phyloP scores from a whole-genome alignment of 2,113 vertebrate genomes.

The Todiramphus chloris region DNA sequence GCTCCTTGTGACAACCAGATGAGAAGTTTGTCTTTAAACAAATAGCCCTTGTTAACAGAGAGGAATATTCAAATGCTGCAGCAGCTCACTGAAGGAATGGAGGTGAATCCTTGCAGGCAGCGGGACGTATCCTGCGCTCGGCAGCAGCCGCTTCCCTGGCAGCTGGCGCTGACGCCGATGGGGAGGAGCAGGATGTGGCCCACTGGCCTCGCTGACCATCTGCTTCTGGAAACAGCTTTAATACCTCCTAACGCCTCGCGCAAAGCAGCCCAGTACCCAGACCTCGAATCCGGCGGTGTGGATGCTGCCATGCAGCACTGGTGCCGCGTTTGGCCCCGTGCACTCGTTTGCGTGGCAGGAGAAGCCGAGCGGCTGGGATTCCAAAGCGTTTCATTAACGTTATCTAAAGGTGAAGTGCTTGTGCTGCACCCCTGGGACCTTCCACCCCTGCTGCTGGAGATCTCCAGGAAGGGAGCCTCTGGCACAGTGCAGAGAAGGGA shows the following conservation, averaged over 20 bases:
- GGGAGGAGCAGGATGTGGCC: neutral
- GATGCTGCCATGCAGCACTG: neutral
- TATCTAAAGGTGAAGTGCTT: fast-evolving
- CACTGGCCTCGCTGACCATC: fast-evolving
- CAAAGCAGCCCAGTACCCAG: neutral
- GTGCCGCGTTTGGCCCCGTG: neutral
- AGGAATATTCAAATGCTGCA: neutral
- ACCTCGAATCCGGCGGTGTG: no score
- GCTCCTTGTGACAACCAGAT: neutral
- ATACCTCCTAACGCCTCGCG: no score
- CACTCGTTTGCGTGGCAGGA: fast-evolving
- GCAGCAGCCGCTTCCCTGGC: fast-evolving
- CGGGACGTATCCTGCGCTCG: fast-evolving
- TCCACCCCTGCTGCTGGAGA: no score
- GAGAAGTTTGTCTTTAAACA: slow-evolving; percentile 43
- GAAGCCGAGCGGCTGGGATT: neutral
- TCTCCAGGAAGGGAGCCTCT: neutral
- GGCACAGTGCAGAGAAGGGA: fast-evolving
- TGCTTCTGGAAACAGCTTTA: neutral
- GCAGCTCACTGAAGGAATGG: neutral
- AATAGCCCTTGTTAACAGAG: slow-evolving; percentile 26
- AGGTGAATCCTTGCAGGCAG: neutral
- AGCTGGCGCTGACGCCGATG: fast-evolving
- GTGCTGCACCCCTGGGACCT: neutral
- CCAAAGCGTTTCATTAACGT: fast-evolving